Base-by-base conservation (phyloP, 2,797 vertebrate genomes). In the Sparidentex hasta region DNA sequence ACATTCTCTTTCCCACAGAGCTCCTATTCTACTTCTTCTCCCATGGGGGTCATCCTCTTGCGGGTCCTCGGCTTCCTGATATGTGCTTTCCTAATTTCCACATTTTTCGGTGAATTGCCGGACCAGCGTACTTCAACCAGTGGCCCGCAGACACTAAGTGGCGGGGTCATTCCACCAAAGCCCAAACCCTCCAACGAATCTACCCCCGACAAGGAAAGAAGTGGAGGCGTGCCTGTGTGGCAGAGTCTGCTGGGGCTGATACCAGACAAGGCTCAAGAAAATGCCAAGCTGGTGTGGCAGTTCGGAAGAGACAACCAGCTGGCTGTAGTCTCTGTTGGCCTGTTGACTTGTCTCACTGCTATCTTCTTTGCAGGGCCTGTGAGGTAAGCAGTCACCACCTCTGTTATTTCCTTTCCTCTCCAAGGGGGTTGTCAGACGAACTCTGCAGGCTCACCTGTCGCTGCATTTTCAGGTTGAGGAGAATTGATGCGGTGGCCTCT, bases 401-500 rank as follows among this genome's bases (percentile, higher is more conserved):
- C 7, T 33, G 33, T 33, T 8, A 33, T 47, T 61, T 21, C 2
- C n/a, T 65, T 62, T 11, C 16, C 0, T 65, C 59, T 11, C 16
- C 0, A 3, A 0, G 16, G 50, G 29, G 0, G 0, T 48, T 0
- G 1, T 48, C 29, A 61, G 43, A 20, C 23, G 2, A 13, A 38
- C 12, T 55, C 4, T n/a, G 13, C 0, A 52, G 23, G 7, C 54
- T 66, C 0, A 56, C 20, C 1, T 80, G 16, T 67, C 41, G 1
- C 38, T 71, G 1, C 16, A 7, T 83, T 85, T 73, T 4, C 88
- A 99, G 98, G 92, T 93, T 99, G 72, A 96, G 98, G 33, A 96
- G 98, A 16, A 97, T 99, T 1, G 98, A 99, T 0, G 97, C 96
- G 0, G 94, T 97, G 13, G 94, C 96, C n/a, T 96, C 96, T 0